Evolutionary conservation across 1,140 invertebrate genomes (phyloP), one percentile per base, ranked within the genome.

Genomic region (Lepidotrigona ventralis): DNA sequence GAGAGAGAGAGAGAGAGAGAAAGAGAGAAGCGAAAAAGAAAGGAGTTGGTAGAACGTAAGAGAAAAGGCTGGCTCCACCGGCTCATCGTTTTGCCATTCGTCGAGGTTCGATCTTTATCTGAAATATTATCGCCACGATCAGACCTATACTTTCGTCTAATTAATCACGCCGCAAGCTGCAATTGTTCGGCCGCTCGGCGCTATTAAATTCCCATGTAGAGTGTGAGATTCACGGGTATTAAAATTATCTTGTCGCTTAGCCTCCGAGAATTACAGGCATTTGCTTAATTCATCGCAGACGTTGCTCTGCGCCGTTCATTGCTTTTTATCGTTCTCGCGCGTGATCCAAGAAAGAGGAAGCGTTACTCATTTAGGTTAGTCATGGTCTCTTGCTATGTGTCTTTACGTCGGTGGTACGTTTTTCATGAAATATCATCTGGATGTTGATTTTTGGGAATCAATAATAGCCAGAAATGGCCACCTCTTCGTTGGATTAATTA

Each of bases 171-270:
- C 66, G 68, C 83, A 75, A 81, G 79, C 71, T 81, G 71, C 76
- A 77, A 89, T 89, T 85, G 88, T 84, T 85, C 85, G 39, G 8
- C 60, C 70, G 74, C 63, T 54, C 70, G 64, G n/a, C 51, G 54
- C 72, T 63, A 85, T 88, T 87, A 87, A 88, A 88, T 81, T 75
- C 46, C 33, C 83, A 60, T 72, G 73, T 69, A 12, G 63, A 26
- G 66, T 68, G 46, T 66, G 70, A 39, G 69, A 51, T 26, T 53
- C 23, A 53, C 19, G 54, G 29, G 74, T 70, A 85, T 88, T 87
- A 85, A 87, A 88, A 88, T 88, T 87, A 88, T 86, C 86, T 81
- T 66, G 86, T 87, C 86, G 86, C 83, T 87, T 85, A 88, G 66
- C 80, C 80, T 51, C 19, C 19, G 2, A n/a, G 68, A 87, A 85